Percentiles rank a stretch among this genome's conserved stretches.
Evolutionary conservation across 2,888 invertebrate genomes (phyloP).

Genomic region (Deroplatys truncata): DNA sequence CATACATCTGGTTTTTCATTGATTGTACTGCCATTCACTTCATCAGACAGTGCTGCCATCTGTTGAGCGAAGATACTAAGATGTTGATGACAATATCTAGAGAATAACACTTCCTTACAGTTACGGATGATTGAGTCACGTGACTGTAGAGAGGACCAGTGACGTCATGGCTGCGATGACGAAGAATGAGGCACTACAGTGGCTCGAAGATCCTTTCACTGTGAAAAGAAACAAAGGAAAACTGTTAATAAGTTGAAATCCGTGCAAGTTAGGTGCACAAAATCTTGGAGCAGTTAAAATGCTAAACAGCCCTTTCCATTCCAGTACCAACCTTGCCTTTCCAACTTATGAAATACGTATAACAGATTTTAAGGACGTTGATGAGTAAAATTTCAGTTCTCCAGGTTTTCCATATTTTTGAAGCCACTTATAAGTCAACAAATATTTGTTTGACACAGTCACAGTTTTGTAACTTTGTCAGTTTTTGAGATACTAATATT

Average conservation of each 20-base stretch:
- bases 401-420: too few species aligned
- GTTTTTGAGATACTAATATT: too few species aligned
- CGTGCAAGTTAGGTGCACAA: neutral
- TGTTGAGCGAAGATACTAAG: neutral
- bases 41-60: neutral
- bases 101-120: neutral
- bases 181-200: constrained; percentile 23
- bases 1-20: neutral
- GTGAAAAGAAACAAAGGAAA: neutral
- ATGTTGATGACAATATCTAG: neutral
- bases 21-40: neutral
- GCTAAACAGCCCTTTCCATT: too few species aligned
- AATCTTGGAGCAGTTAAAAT: too few species aligned
- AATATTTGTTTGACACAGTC: too few species aligned
- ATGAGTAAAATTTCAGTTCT: too few species aligned
- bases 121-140: constrained; percentile 16
- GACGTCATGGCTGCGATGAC: constrained; percentile 19
- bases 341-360: too few species aligned
- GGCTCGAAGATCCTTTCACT: constrained; percentile 24
- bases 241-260: neutral
- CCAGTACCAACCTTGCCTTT: too few species aligned
- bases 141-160: constrained; percentile 17
- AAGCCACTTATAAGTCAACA: too few species aligned
- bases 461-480: too few species aligned
- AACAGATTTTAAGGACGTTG: too few species aligned